These are phyloP conservation scores for Poecilia wingei DNA, from an alignment of 2,797 vertebrate species.

Conservation along the genomic window DNA sequence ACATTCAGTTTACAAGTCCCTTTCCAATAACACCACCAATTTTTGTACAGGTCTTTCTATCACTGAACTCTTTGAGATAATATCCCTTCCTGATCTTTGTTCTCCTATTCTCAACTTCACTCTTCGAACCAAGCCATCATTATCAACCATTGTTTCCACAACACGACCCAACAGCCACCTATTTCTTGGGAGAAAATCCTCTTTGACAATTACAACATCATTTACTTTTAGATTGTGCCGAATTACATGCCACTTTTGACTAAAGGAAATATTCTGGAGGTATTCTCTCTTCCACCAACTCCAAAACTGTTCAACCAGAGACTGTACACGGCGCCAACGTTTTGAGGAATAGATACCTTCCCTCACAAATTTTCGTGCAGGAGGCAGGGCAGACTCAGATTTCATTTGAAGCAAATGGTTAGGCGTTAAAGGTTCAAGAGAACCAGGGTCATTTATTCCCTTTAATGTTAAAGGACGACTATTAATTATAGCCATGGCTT, in stretches of 20 bases:
- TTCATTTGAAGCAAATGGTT: constrained; percentile 11
- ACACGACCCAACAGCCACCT: not conserved
- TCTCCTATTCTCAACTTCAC: no score
- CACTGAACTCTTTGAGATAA: no score
- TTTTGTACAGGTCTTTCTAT: no score
- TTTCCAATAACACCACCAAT: no score
- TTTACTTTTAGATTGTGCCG: constrained; percentile 1
- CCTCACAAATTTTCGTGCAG: not conserved
- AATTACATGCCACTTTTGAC: not conserved
- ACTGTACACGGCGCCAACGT: not conserved
- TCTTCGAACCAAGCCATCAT: not conserved
- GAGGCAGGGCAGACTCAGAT: not conserved
- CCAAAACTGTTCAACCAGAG: constrained; percentile 3
- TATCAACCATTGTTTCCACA: not conserved
- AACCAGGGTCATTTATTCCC: no score
- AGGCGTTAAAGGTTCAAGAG: not conserved
- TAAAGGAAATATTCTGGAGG: not conserved
- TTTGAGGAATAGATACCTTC: not conserved
- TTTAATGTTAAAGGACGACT: no score
- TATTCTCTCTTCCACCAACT: constrained; percentile 6
- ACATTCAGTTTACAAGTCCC: no score
- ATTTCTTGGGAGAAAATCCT: not conserved
- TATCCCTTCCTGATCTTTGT: no score
- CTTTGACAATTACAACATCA: not conserved
- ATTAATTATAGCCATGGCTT: no score